Evolutionary conservation across 2,797 vertebrate genomes (phyloP), one percentile per base, ranked within the genome.

Genomic region (Macroramphosus scolopax): DNA sequence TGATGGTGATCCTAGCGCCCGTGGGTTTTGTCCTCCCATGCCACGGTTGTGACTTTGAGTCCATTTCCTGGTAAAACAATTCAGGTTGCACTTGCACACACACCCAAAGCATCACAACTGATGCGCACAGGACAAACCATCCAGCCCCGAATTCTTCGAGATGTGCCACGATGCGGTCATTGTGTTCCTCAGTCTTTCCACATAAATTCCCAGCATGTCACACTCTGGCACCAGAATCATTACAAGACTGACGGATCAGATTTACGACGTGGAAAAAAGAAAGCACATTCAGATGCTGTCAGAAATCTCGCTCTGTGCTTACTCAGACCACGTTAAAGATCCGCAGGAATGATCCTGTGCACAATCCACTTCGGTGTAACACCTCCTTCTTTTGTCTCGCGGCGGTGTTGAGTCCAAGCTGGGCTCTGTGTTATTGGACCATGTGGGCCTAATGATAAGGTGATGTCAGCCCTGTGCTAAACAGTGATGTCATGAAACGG

Each of bases 181-280:
- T 72, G 49, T 45, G 44, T 46, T 52, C 76, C 20, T 49, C 63
- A 58, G 66, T 41, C 49, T 68, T 67, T 75, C 44, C 55, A 42
- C 76, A 55, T 63, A 51, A 53, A 79, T 74, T 76, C 76, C 53
- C 63, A 72, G 56, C 51, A 55, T 75, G 64, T 77, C 57, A 63
- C 42, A 74, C 57, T 55, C 57, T 14, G 57, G 64, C 78, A 48
- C 82, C 61, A 63, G 52, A 69, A 35, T 63, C 78, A 63, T 62
- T 68, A 38, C 43, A 40, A 28, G 63, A 70, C 59, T 43, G 46
- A 83, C 68, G 77, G 69, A 84, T 57, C 56, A 70, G 66, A 83
- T 87, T 88, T 81, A 82, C 60, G 59, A 75, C 20, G 38, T 80
- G 82, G 79, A 84, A 77, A 73, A 65, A 81, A 75, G 77, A 55